Base-by-base conservation (phyloP, 2,797 vertebrate genomes). In the Petrocephalus sullivani region DNA sequence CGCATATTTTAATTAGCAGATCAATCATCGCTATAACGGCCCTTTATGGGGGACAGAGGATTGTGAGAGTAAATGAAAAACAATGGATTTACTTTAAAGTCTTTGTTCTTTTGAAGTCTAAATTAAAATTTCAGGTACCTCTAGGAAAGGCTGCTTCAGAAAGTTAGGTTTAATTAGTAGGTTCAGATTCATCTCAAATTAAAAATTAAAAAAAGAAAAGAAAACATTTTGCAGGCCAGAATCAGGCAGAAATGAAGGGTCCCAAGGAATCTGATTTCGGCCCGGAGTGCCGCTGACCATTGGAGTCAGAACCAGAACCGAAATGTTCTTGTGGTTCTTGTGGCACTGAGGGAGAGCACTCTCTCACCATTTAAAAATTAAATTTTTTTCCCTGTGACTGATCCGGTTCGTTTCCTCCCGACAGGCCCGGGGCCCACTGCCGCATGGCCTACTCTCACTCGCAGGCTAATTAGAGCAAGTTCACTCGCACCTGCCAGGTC, bases 1-100 rank as follows among this genome's bases (percentile, higher is more conserved):
- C 95, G 95, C 95, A 96, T 96, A 96, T 96, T 96, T 96, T 96
- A 96, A 96, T 96, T 96, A 96, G 92, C 95, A 96, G 96, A 96
- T 96, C 95, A 96, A 96, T 96, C 96, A 96, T 95, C 95, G 95
- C 94, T 93, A 92, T 91, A 90, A 93, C 91, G 89, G 93, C 85
- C 90, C 87, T 92, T 91, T 88, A 92, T 91, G 92, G 90, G 95
- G 93, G 92, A 91, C 92, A 92, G 94, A 95, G 95, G 95, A 96
- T 95, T 96, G 95, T 95, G 90, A 94, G 95, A 95, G 93, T 94
- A 95, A 96, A 96, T 96, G 95, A 96, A 96, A 96, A 96, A 96
- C 95, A 96, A 96, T 96, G 95, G 96, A 95, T 96, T 96, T 96
- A 95, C 95, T 96, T 96, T 96, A 95, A 96, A 96, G 95, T 96